Conservation (phyloP, 2,797 vertebrate genomes). For the Epinephelus awoara region DNA sequence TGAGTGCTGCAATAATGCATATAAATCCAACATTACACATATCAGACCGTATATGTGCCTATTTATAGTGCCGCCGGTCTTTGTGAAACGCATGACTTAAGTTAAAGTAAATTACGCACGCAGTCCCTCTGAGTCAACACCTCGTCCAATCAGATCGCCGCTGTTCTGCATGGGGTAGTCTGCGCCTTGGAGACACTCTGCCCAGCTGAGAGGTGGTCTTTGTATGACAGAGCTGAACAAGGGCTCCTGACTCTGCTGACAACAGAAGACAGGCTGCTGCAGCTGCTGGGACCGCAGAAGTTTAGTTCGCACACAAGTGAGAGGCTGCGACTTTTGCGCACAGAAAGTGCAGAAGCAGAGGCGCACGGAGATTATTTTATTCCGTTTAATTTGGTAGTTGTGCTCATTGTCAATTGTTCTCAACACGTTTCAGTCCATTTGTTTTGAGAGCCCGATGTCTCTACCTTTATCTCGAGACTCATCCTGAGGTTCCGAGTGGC, state of each 20-base stretch:
- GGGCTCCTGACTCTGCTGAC: constrained; percentile 66
- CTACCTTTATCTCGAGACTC: constrained; percentile 47
- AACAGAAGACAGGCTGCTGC: constrained; percentile 36
- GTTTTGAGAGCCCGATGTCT: constrained; percentile 73
- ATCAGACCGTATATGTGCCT: background rate
- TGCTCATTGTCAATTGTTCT: constrained; percentile 31
- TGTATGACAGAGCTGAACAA: constrained; percentile 71
- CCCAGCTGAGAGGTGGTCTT: constrained; percentile 78
- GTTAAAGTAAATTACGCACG: constrained; percentile 7
- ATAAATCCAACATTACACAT: background rate
- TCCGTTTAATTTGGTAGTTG: background rate
- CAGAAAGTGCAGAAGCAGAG: constrained; percentile 15
- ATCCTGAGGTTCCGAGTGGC: constrained; percentile 61
- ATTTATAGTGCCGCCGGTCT: background rate
- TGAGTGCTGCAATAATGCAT: background rate
- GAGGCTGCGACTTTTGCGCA: constrained; percentile 25
- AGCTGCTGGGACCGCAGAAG: constrained; percentile 38
- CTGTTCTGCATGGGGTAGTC: constrained; percentile 49
- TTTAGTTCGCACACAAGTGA: constrained; percentile 25
- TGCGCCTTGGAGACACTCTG: constrained; percentile 54
- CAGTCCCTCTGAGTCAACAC: constrained; percentile 29
- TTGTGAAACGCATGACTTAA: background rate
- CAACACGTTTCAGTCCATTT: constrained; percentile 1
- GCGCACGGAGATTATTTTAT: constrained; percentile 3
- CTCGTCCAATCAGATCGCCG: constrained; percentile 76